phyloP scores from a whole-genome alignment of 1,140 invertebrate genomes.

The Cepaea nemoralis region DNA sequence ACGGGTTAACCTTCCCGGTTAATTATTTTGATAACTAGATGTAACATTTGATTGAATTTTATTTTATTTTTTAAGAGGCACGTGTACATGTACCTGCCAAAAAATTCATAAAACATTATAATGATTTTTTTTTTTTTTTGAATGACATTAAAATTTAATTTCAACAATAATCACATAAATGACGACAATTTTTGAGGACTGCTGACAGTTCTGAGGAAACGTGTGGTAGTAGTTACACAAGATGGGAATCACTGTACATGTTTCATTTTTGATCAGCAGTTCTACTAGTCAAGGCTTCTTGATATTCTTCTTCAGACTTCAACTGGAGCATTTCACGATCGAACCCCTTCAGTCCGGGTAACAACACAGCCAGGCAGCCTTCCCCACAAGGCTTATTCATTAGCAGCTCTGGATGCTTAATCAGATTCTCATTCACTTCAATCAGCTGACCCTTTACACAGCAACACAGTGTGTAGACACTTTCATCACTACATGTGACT shows the following conservation, averaged over 20 bases:
- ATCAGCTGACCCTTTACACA: slow-evolving; percentile 85
- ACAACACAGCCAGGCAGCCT: slow-evolving; percentile 57
- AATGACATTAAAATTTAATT: no score
- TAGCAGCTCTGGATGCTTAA: slow-evolving; percentile 79
- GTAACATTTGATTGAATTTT: no score
- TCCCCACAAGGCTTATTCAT: slow-evolving; percentile 69
- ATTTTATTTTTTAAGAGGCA: no score
- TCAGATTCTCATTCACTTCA: slow-evolving; percentile 84
- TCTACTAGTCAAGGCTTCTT: not conserved
- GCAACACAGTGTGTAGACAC: slow-evolving; percentile 79
- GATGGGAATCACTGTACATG: no score
- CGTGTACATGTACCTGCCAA: no score
- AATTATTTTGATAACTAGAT: no score
- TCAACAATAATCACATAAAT: no score
- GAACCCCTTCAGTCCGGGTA: slow-evolving; percentile 53
- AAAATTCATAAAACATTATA: no score
- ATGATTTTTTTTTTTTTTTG: no score
- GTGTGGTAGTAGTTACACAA: not conserved
- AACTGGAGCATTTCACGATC: slow-evolving; percentile 49
- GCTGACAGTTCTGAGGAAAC: no score
- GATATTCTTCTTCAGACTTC: slow-evolving; percentile 50
- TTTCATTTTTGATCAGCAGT: not conserved
- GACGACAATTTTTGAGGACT: no score
- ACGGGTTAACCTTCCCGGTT: no score
- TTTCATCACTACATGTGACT: slow-evolving; percentile 78